phyloP scores from a whole-genome alignment of 2,113 vertebrate genomes.

The Paralichthys olivaceus region DNA sequence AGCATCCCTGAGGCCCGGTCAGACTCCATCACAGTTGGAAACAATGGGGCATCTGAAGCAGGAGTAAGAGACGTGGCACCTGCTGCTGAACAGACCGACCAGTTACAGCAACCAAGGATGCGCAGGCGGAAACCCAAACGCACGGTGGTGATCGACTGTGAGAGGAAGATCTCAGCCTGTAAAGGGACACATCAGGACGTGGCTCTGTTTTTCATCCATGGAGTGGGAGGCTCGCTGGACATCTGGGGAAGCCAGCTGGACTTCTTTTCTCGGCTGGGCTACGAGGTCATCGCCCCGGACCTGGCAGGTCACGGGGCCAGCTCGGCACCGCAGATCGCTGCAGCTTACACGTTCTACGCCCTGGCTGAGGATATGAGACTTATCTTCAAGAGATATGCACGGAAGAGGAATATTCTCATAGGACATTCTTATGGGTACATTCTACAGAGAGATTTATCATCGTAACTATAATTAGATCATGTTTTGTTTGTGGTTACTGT shows the following conservation, averaged over 20 bases:
- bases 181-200: constrained; percentile 90
- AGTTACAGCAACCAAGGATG: constrained; percentile 62
- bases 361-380: constrained; percentile 93
- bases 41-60: constrained; percentile 40
- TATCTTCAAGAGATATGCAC: constrained; percentile 92
- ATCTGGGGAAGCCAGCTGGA: constrained; percentile 97
- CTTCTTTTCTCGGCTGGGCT: constrained; percentile 91
- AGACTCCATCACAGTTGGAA: constrained; percentile 28
- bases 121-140: constrained; percentile 86
- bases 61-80: constrained; percentile 20
- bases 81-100: constrained; percentile 36
- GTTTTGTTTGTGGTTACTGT: too few relatives aligned
- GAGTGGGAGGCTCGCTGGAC: constrained; percentile 93
- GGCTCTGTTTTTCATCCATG: constrained; percentile 95
- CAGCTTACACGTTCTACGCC: constrained; percentile 96
- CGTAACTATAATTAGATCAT: too few relatives aligned
- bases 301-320: constrained; percentile 92
- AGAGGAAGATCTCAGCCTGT: constrained; percentile 90
- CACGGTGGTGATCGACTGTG: constrained; percentile 89
- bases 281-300: constrained; percentile 93
- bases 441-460: too few relatives aligned
- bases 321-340: constrained; percentile 88
- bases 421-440: constrained; percentile 94
- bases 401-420: constrained; percentile 91
- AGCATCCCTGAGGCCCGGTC: background rate